These are phyloP conservation scores for Enteromius paludinosus DNA, from an alignment of 2,797 vertebrate genomes.

Conservation along the genomic window DNA sequence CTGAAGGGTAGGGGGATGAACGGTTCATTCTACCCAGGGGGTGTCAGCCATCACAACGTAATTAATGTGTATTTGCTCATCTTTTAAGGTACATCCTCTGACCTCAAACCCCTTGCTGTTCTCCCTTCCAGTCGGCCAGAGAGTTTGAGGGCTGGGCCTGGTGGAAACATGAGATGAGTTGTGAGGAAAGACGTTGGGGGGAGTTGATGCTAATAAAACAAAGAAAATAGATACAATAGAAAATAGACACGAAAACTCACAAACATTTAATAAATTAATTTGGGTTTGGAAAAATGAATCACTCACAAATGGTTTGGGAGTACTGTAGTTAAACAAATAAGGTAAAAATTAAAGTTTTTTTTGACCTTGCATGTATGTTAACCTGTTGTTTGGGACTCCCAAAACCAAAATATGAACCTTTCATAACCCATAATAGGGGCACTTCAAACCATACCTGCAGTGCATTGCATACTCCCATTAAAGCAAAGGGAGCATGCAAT, in stretches of 20 bases:
- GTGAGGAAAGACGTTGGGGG: background rate
- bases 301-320: too few species aligned
- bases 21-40: slow-evolving; percentile 19
- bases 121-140: slow-evolving; percentile 6
- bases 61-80: slow-evolving; percentile 66
- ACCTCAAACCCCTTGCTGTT: slow-evolving; percentile 62
- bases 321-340: too few species aligned
- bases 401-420: too few species aligned
- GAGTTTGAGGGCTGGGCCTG: slow-evolving; percentile 17
- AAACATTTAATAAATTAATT: too few species aligned
- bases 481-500: slow-evolving; percentile 8
- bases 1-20: slow-evolving; percentile 24
- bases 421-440: too few species aligned
- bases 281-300: too few species aligned
- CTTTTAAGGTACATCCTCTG: slow-evolving; percentile 50
- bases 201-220: slow-evolving; percentile 22
- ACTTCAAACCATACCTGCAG: background rate
- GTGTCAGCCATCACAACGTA: slow-evolving; percentile 56
- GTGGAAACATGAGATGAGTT: slow-evolving; percentile 7
- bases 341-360: too few species aligned
- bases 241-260: too few species aligned
- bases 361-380: too few species aligned
- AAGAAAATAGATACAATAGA: slow-evolving; percentile 7
- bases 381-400: too few species aligned
- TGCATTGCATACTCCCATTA: slow-evolving; percentile 2